Percentiles rank a stretch among this genome's conserved stretches.
These are phyloP conservation scores for Oikopleura albicans DNA, from an alignment of 23 tunicate species.

Conservation along the genomic window DNA sequence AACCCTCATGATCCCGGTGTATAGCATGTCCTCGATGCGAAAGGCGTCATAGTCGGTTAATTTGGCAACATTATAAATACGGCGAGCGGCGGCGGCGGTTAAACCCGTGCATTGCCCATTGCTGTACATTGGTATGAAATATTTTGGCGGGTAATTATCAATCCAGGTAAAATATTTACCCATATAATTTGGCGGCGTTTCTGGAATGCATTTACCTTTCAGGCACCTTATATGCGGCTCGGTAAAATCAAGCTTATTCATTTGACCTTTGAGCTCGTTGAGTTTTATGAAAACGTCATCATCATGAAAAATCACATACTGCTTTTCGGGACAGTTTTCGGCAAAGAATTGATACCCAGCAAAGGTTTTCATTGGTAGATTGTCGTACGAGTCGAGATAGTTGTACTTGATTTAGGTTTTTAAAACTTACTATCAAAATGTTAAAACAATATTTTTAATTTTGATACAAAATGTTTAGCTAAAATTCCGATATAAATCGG, in stretches of 20 bases:
- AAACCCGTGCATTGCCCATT: background rate
- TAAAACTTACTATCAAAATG: no score
- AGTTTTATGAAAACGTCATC: background rate
- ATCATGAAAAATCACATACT: background rate
- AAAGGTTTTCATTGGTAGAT: conserved; percentile 15
- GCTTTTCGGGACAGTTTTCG: background rate
- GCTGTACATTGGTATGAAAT: background rate
- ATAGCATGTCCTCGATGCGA: conserved; percentile 12
- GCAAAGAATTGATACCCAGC: conserved; percentile 9
- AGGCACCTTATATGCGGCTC: background rate
- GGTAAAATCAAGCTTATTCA: background rate
- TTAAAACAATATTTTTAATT: no score
- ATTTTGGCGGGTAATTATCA: conserved; percentile 2
- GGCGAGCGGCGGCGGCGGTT: background rate
- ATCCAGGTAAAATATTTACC: conserved; percentile 13
- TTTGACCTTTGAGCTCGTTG: background rate
- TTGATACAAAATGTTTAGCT: no score
- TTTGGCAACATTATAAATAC: background rate
- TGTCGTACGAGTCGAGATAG: background rate
- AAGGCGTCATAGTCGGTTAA: background rate
- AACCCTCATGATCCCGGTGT: conserved; percentile 2
- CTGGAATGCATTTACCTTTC: conserved; percentile 11
- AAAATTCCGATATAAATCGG: no score
- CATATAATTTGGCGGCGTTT: background rate
- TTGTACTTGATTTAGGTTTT: no score